A percentile compares a stretch with the other conserved stretches of the same genome.
Conservation (phyloP, 2,888 invertebrate species). For the Eremobia ochroleuca region DNA sequence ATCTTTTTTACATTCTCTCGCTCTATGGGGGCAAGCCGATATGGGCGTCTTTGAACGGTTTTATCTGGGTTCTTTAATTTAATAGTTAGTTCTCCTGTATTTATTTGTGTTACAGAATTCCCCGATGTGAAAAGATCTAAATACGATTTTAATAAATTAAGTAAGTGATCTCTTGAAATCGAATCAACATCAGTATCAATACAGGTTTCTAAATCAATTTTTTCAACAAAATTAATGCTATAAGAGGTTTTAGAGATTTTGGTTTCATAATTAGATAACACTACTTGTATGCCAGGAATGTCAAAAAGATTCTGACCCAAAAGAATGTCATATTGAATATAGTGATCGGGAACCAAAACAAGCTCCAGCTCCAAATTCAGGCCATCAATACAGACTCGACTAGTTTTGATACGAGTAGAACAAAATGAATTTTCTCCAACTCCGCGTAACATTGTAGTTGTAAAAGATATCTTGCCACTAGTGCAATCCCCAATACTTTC, state of each 20-base stretch:
- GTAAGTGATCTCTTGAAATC: background rate
- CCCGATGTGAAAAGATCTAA: background rate
- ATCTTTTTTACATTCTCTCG: background rate
- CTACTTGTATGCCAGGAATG: background rate
- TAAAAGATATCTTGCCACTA: background rate
- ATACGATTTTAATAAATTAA: background rate
- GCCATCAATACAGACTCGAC: background rate
- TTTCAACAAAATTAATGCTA: background rate
- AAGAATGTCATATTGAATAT: background rate
- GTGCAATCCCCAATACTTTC: background rate
- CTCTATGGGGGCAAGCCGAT: background rate
- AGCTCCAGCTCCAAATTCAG: background rate
- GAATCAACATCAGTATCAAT: no score
- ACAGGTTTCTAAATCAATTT: background rate
- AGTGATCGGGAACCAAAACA: background rate
- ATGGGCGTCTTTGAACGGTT: background rate
- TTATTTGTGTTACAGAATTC: background rate
- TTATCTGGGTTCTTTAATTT: background rate
- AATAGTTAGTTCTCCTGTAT: background rate
- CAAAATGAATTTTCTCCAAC: background rate
- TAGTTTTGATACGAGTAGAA: background rate
- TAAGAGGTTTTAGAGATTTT: background rate
- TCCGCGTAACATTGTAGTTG: background rate
- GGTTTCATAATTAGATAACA: background rate
- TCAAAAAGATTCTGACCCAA: constrained; percentile 4